Conservation (phyloP, 2,113 vertebrate species). For the Xenus cinereus region DNA sequence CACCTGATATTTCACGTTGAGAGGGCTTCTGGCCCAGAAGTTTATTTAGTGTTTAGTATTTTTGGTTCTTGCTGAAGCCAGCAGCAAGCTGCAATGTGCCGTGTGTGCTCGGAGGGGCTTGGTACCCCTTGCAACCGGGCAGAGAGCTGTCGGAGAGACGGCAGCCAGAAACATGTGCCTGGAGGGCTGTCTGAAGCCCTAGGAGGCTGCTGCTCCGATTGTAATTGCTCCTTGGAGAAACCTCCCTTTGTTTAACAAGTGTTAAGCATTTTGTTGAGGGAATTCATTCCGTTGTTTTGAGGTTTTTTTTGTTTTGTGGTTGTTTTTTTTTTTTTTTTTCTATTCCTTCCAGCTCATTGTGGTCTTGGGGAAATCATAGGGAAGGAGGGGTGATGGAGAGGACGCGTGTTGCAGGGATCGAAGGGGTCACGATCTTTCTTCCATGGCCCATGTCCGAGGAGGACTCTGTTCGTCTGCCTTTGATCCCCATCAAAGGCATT, state of each 20-base stretch:
- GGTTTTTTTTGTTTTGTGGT: no score
- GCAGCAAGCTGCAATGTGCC: rapidly evolving
- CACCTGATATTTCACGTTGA: background rate
- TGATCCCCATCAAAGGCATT: background rate
- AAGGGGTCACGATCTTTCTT: background rate
- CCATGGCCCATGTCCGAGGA: background rate
- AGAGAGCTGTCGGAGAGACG: background rate
- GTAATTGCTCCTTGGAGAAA: background rate
- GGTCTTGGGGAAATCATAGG: background rate
- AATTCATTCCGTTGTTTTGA: background rate
- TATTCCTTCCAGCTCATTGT: background rate
- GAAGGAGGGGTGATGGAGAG: background rate
- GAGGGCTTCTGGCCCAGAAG: background rate
- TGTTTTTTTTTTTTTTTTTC: background rate
- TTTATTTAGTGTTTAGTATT: background rate
- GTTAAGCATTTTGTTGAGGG: background rate
- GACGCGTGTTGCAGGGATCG: background rate
- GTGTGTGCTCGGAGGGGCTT: rapidly evolving
- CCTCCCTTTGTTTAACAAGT: background rate
- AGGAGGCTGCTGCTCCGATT: background rate
- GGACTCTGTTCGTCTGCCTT: background rate
- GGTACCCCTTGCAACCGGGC: background rate
- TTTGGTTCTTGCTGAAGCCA: background rate
- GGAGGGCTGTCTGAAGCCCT: background rate
- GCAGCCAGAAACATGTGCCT: background rate